Conservation (phyloP, 2,888 invertebrate genomes). For the Pristionchus maxplancki region DNA sequence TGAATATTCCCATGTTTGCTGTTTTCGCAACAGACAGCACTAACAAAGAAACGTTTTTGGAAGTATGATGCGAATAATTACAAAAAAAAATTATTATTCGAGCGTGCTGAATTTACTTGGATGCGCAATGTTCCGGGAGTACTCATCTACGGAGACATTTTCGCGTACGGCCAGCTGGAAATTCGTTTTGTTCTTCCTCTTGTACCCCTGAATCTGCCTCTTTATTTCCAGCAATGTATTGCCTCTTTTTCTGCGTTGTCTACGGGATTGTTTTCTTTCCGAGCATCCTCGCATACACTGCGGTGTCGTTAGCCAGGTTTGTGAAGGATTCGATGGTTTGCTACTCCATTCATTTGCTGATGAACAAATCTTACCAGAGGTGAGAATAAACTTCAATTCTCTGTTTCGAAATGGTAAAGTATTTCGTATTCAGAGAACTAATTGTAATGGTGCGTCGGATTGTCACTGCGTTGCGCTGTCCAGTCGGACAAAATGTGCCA, state of each 20-base stretch:
- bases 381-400: too few relatives aligned
- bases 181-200: neutral
- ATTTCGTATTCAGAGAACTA: too few relatives aligned
- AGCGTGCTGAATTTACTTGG: neutral
- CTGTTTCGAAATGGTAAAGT: too few relatives aligned
- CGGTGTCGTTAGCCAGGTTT: neutral
- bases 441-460: too few relatives aligned
- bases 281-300: neutral
- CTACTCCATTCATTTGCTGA: neutral
- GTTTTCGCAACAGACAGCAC: neutral
- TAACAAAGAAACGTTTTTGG: neutral
- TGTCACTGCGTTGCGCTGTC: too few relatives aligned
- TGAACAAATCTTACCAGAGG: constrained; percentile 5
- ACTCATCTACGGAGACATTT: neutral
- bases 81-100: neutral
- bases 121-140: neutral
- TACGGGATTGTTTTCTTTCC: neutral
- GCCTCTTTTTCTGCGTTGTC: neutral
- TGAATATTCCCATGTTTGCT: neutral
- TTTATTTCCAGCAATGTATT: neutral
- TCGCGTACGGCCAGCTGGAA: neutral
- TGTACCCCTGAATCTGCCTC: too few relatives aligned
- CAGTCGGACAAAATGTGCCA: too few relatives aligned
- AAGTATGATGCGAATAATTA: neutral
- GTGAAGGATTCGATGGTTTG: neutral